phyloP scores from a whole-genome alignment of 2,797 vertebrate genomes.

The Phalanger gymnotis region DNA sequence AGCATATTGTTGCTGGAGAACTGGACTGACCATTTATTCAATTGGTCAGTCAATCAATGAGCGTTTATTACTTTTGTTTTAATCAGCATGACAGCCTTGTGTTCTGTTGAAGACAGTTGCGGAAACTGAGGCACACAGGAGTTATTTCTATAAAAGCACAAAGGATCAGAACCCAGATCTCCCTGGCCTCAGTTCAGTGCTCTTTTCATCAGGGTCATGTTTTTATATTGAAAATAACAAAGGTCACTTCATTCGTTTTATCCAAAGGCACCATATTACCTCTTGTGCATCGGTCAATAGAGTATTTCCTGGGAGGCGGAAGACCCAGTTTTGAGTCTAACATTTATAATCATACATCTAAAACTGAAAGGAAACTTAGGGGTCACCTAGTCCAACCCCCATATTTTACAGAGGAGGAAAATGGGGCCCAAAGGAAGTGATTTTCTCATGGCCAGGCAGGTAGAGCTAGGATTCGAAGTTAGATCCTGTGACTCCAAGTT shows the following conservation, averaged over 20 bases:
- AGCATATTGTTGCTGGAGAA: neutral
- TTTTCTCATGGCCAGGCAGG: neutral
- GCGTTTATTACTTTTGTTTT: neutral
- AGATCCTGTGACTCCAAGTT: neutral
- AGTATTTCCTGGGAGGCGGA: neutral
- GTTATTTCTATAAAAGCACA: neutral
- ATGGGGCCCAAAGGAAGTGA: neutral
- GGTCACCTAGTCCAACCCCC: neutral
- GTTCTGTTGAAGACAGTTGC: neutral
- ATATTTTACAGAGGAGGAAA: conserved; percentile 24
- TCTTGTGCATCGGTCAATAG: neutral
- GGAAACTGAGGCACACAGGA: neutral
- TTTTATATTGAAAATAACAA: neutral
- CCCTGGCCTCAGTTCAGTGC: neutral
- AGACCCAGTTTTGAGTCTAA: neutral
- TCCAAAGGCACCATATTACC: neutral
- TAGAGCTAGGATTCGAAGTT: neutral
- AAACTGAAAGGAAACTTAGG: neutral
- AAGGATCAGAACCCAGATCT: neutral
- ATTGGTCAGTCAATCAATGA: neutral
- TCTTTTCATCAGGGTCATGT: neutral
- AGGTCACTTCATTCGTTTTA: neutral
- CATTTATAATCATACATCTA: neutral
- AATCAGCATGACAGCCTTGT: neutral
- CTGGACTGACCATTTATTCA: neutral